Conservation (phyloP, 1,140 invertebrate species). For the Ceratosolen fusciceps region DNA sequence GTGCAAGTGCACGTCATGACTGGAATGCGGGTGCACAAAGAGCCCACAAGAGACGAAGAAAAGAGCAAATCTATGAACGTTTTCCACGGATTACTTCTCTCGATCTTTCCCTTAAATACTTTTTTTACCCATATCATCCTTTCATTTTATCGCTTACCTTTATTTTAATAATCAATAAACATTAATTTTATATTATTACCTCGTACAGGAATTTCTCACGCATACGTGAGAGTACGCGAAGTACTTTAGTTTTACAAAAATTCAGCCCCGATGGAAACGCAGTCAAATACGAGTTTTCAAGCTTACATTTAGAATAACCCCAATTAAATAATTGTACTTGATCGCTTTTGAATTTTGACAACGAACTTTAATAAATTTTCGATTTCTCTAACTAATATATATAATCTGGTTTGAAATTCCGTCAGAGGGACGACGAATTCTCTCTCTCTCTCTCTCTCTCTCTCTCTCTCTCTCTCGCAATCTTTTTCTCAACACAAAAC, state of each 20-base stretch:
- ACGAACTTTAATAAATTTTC: neutral
- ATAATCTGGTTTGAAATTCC: neutral
- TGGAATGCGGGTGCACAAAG: constrained; percentile 38
- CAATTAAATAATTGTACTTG: too few species aligned
- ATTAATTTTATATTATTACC: too few species aligned
- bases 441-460: neutral
- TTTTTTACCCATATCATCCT: neutral
- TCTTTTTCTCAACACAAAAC: neutral
- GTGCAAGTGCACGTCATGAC: neutral
- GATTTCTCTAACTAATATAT: neutral
- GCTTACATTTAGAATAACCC: too few species aligned
- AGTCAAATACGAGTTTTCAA: too few species aligned
- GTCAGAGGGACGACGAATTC: neutral
- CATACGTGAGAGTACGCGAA: too few species aligned
- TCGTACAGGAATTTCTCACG: too few species aligned
- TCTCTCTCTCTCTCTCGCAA: neutral
- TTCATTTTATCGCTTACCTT: too few species aligned
- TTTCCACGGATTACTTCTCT: neutral
- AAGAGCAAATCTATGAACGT: neutral
- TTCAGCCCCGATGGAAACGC: too few species aligned
- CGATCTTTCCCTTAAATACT: neutral
- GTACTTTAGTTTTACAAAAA: too few species aligned
- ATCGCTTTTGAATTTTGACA: neutral
- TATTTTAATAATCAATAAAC: too few species aligned
- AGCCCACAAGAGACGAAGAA: neutral